phyloP scores from a whole-genome alignment of 2,797 vertebrate species.

The Picus viridis region DNA sequence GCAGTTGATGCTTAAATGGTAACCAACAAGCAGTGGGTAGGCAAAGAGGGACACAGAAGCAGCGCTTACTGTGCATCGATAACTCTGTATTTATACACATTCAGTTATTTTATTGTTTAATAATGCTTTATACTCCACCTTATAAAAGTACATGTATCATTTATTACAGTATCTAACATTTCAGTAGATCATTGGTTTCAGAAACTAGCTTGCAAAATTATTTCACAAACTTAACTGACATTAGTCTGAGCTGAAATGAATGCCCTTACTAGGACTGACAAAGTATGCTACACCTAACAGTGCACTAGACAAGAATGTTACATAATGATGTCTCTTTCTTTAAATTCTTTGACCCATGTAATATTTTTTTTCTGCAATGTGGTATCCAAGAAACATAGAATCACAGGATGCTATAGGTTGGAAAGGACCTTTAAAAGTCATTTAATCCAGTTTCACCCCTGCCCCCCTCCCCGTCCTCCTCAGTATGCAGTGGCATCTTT shows the following conservation, averaged over 20 bases:
- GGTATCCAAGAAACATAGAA: background rate
- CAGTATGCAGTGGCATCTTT: no score
- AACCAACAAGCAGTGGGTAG: background rate
- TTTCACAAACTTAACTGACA: constrained; percentile 5
- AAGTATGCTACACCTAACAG: background rate
- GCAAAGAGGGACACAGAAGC: background rate
- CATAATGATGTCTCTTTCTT: background rate
- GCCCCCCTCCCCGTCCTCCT: no score
- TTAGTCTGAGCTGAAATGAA: constrained; percentile 19
- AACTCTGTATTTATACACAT: background rate
- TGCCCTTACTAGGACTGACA: background rate
- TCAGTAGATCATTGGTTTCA: background rate
- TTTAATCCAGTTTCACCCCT: no score
- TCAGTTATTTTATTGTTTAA: background rate
- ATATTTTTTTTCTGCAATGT: background rate
- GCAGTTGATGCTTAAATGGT: background rate
- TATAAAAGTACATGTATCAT: background rate
- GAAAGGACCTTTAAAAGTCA: no score
- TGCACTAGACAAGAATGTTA: background rate
- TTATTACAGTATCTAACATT: background rate
- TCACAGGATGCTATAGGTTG: no score
- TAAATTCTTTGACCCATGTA: background rate
- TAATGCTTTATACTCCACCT: background rate
- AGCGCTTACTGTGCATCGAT: background rate
- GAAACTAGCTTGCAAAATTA: background rate